Evolutionary conservation across 1,140 invertebrate genomes (phyloP), one percentile per base, ranked within the genome.

Genomic region (Paralvinella palmiformis): DNA sequence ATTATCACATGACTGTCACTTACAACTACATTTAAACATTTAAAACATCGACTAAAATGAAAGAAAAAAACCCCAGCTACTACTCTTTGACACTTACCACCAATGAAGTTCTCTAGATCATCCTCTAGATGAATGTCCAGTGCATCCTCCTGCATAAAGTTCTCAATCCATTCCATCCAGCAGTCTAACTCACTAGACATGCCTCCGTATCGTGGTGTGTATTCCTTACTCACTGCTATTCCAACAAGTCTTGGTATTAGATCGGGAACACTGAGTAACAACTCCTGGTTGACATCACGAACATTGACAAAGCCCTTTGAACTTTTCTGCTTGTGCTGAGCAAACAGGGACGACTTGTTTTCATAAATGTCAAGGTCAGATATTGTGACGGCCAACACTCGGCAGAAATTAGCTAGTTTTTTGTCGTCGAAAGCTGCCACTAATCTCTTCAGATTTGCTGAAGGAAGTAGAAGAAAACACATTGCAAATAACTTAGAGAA

Each of bases 111-210:
- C 32, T 79, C 76, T 45, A 79, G 69, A 50, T 77, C 79, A 67
- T 79, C 78, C 13, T 53, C 65, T 29, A 69, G 55, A 17, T 71
- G 72, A 20, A 66, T 69, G 13, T 79, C 77, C 64, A 73, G 73
- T n/a, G 73, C 63, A 57, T 77, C 73, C 52, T 80, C 74, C 29
- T 73, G 72, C 70, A 80, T 73, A 36, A 76, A 72, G 66, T 79
- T 75, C 41, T 82, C 80, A 52, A 82, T 81, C 79, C 80, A 82
- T 56, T 77, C 73, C 73, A 82, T 78, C 81, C 81, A 82, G 59
- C 78, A 78, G 41, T 81, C 81, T 52, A 79, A 69, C 65, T 82
- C 81, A 65, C 75, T 74, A 6, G 67, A 68, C 69, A 76, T 72
- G n/a, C 73, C 74, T 59, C 72, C 62, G 67, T 73, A 81, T 37